These are phyloP conservation scores for Trachelus stipa DNA, from an alignment of 2,888 invertebrate species.

Conservation along the genomic window DNA sequence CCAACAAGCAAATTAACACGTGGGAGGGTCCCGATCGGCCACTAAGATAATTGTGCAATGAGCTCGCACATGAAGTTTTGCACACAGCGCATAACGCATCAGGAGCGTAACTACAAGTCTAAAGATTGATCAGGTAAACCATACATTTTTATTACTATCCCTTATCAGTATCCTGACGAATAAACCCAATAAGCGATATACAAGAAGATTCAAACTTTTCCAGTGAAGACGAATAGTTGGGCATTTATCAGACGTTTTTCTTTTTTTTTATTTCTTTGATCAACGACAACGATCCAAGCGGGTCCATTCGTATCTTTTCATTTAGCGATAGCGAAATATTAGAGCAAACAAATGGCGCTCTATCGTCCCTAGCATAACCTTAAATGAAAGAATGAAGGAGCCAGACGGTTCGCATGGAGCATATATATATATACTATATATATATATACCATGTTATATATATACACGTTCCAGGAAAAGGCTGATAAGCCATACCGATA, in stretches of 20 bases:
- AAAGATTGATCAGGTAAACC: neutral
- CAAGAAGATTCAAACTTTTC: neutral
- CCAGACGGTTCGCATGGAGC: neutral
- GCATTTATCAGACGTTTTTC: neutral
- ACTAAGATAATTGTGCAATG: constrained; percentile 1
- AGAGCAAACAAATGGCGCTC: constrained; percentile 13
- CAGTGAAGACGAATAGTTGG: neutral
- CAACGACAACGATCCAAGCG: neutral
- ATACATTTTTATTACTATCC: neutral
- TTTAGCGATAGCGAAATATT: constrained; percentile 13
- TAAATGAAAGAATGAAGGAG: neutral
- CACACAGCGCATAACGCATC: neutral
- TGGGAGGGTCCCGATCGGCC: constrained; percentile 36
- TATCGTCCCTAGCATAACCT: neutral
- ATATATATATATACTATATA: neutral
- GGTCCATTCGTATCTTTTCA: neutral
- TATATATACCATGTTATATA: too few species aligned
- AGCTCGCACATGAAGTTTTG: neutral
- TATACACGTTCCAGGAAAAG: constrained; percentile 15
- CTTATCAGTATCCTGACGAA: neutral
- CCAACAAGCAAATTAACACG: constrained; percentile 67
- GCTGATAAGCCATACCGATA: constrained; percentile 39
- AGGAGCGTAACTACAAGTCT: neutral
- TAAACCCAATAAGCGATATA: neutral
- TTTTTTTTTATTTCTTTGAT: neutral